These are phyloP conservation scores for Mungos mungo DNA, from an alignment of 2,113 vertebrate species.

Conservation along the genomic window DNA sequence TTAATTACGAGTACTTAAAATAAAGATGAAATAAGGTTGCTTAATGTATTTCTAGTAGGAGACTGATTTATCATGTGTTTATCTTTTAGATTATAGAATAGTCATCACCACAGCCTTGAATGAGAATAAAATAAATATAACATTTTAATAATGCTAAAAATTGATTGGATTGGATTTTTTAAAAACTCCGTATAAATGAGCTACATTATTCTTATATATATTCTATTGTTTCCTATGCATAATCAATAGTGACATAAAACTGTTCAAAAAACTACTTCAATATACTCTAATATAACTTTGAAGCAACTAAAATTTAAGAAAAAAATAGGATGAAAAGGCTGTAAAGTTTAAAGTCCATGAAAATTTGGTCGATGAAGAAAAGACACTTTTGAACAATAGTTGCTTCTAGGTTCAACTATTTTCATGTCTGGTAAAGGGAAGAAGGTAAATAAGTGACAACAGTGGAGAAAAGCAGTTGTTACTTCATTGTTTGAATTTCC, in stretches of 20 bases:
- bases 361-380: neutral
- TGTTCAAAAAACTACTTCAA: neutral
- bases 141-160: neutral
- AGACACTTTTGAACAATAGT: neutral
- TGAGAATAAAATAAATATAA: neutral
- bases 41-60: neutral
- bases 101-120: neutral
- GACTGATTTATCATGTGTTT: neutral
- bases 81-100: neutral
- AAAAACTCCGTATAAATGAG: neutral
- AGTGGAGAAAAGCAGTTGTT: neutral
- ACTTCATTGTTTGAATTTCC: conserved; percentile 34
- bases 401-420: neutral
- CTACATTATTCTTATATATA: neutral
- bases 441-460: neutral
- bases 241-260: neutral
- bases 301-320: neutral
- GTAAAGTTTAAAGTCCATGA: neutral
- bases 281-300: neutral
- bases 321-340: neutral
- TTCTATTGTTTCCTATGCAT: neutral
- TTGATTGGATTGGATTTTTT: neutral
- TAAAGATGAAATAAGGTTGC: neutral
- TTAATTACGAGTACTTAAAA: neutral
- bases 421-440: neutral